These are phyloP conservation scores for Meriones unguiculatus DNA, from an alignment of 2,113 vertebrate species.

Conservation along the genomic window DNA sequence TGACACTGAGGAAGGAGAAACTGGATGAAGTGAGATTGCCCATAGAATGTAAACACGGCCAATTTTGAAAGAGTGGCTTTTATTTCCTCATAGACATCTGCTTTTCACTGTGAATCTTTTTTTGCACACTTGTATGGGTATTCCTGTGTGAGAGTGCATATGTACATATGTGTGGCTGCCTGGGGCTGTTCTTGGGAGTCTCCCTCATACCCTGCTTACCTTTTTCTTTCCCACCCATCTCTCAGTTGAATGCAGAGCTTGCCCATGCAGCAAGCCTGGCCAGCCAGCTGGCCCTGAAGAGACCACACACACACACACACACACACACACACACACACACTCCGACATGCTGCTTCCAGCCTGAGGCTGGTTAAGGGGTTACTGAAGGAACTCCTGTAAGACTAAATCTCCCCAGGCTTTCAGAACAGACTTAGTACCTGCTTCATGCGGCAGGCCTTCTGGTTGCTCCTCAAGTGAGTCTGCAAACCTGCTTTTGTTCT, in stretches of 20 bases:
- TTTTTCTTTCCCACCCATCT: too few relatives aligned
- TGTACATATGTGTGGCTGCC: not conserved
- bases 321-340: too few relatives aligned
- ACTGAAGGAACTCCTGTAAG: not conserved
- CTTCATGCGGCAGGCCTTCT: not conserved
- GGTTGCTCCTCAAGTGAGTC: not conserved
- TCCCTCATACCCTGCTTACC: not conserved
- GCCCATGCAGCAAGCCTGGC: not conserved
- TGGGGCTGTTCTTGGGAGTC: too few relatives aligned
- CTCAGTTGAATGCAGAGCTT: not conserved
- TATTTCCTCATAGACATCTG: not conserved
- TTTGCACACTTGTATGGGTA: not conserved
- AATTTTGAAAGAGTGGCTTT: not conserved
- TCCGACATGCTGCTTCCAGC: not conserved
- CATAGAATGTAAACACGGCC: not conserved
- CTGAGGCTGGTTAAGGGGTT: not conserved
- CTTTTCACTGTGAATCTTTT: not conserved
- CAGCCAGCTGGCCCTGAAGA: not conserved
- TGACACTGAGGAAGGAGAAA: not conserved
- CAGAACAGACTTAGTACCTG: not conserved
- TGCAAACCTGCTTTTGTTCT: not conserved
- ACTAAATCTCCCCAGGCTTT: not conserved
- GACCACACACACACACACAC: too few relatives aligned
- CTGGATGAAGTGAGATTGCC: too few relatives aligned
- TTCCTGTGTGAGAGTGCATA: not conserved